Conservation (phyloP, 2,113 vertebrate genomes). For the Hipposideros armiger region DNA sequence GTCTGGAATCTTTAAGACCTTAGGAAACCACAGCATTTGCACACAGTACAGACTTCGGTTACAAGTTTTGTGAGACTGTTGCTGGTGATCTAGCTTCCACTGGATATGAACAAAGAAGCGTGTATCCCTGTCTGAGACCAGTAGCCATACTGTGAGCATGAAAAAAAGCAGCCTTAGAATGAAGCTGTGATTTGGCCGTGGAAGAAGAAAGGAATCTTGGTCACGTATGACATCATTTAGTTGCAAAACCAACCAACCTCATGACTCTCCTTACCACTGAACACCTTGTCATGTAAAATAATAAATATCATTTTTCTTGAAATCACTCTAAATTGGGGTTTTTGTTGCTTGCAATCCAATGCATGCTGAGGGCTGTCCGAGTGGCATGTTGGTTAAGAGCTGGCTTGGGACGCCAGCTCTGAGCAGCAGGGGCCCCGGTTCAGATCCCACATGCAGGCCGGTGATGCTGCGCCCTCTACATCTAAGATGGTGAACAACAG, state of each 20-base stretch:
- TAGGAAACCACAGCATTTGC: conserved; percentile 41
- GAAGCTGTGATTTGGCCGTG: not conserved
- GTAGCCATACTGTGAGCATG: not conserved
- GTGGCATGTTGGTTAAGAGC: too few species aligned
- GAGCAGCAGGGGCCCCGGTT: too few species aligned
- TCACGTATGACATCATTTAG: not conserved
- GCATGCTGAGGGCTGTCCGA: not conserved
- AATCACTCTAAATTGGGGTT: not conserved
- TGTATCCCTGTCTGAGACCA: not conserved
- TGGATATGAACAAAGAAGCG: not conserved
- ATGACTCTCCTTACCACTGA: not conserved
- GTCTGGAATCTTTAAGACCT: conserved; percentile 34
- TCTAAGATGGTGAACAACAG: too few species aligned
- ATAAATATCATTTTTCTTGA: conserved; percentile 34
- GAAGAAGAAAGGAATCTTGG: not conserved
- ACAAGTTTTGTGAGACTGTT: conserved; percentile 2
- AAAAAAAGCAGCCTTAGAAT: conserved; percentile 39
- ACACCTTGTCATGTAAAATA: conserved; percentile 23
- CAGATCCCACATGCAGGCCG: too few species aligned
- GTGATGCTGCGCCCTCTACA: too few species aligned
- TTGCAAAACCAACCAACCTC: conserved; percentile 45
- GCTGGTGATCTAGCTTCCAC: not conserved
- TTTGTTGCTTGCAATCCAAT: not conserved
- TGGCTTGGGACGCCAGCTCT: too few species aligned
- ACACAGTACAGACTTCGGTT: not conserved